phyloP scores from a whole-genome alignment of 2,888 invertebrate species.

The Nomada flava region DNA sequence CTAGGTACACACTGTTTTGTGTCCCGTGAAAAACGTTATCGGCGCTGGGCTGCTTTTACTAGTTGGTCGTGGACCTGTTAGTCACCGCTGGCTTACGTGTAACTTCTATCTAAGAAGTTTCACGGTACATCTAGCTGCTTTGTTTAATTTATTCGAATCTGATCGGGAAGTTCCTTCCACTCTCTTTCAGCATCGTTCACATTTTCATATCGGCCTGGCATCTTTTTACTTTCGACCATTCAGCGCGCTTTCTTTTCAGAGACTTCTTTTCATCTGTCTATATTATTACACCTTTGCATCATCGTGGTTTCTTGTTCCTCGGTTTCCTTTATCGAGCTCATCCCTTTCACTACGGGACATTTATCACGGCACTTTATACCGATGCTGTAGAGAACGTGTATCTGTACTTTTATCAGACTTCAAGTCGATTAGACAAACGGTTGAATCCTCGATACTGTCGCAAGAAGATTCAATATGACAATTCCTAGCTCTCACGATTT shows the following conservation, averaged over 20 bases:
- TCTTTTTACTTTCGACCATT: not conserved
- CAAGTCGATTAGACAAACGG: too few relatives aligned
- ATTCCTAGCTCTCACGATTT: too few relatives aligned
- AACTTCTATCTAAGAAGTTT: constrained; percentile 23
- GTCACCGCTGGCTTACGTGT: constrained; percentile 10
- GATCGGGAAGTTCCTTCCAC: constrained; percentile 9
- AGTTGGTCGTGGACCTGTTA: constrained; percentile 14
- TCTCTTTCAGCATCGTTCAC: constrained; percentile 12
- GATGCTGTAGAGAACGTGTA: too few relatives aligned
- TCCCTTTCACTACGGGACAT: too few relatives aligned
- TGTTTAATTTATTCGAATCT: constrained; percentile 25
- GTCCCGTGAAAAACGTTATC: constrained; percentile 40
- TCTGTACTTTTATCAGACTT: too few relatives aligned
- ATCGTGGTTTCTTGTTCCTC: too few relatives aligned
- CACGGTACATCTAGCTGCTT: constrained; percentile 1
- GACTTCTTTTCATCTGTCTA: not conserved
- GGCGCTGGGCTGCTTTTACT: constrained; percentile 5
- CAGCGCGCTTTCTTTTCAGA: not conserved
- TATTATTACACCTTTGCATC: not conserved
- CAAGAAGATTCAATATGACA: too few relatives aligned
- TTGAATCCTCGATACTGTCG: too few relatives aligned
- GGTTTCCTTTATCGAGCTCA: too few relatives aligned
- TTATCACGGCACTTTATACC: too few relatives aligned
- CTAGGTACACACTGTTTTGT: constrained; percentile 45
- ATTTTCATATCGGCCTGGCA: constrained; percentile 19